Conservation (phyloP, 2,888 invertebrate species). For the Minunthozetes semirufus region DNA sequence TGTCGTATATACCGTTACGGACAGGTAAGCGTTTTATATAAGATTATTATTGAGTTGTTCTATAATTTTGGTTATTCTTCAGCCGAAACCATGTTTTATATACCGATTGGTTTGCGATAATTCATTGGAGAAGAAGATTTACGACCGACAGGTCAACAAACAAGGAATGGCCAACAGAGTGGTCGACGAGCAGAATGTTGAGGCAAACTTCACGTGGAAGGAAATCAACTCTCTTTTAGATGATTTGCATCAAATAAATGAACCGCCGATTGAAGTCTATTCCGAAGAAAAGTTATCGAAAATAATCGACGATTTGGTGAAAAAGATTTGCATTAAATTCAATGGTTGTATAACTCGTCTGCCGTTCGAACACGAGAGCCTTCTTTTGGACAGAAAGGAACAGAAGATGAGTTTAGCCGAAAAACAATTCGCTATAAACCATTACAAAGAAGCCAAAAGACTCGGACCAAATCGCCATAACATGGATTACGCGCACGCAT, state of each 20-base stretch:
- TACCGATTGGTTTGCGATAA: constrained; percentile 95
- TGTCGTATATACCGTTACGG: constrained; percentile 97
- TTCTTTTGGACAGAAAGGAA: constrained; percentile 87
- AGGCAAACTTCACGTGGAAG: constrained; percentile 58
- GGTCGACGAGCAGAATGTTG: constrained; percentile 95
- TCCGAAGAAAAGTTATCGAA: constrained; percentile 57
- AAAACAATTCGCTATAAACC: constrained; percentile 82
- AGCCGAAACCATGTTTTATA: constrained; percentile 86
- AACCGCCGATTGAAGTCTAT: constrained; percentile 67
- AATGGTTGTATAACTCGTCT: constrained; percentile 46
- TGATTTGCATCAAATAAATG: constrained; percentile 69
- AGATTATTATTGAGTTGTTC: background rate
- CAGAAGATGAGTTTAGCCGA: constrained; percentile 88
- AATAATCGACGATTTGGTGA: constrained; percentile 22
- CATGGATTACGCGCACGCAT: background rate
- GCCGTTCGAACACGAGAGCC: constrained; percentile 91
- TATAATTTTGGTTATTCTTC: constrained; percentile 59
- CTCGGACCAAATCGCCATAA: constrained; percentile 29
- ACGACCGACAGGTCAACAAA: constrained; percentile 95
- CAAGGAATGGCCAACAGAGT: constrained; percentile 76
- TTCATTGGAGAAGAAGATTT: constrained; percentile 94
- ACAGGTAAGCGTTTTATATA: constrained; percentile 53
- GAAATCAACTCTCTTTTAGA: constrained; percentile 62
- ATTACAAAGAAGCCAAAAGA: constrained; percentile 89
- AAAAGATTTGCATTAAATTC: constrained; percentile 27